Percentiles rank a stretch among this genome's conserved stretches.
Evolutionary conservation across 2,113 vertebrate species (phyloP).

Genomic region (Xenopus borealis): DNA sequence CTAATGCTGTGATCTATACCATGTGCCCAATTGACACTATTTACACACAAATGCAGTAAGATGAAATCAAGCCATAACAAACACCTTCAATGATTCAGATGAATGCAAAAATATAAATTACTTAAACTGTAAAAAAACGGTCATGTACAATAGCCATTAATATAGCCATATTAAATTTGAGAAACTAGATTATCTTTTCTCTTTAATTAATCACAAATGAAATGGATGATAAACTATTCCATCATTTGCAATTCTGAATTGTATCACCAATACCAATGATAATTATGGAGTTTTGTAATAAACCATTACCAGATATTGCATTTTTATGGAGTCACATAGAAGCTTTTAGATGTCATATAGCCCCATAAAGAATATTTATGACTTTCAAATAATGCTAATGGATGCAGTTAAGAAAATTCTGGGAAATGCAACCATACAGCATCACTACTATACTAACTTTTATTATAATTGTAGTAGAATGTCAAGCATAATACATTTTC

Average conservation of each 20-base stretch:
- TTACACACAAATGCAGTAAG: too few relatives aligned
- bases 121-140: too few relatives aligned
- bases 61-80: too few relatives aligned
- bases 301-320: constrained; percentile 43
- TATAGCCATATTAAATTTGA: constrained; percentile 9
- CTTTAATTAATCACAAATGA: constrained; percentile 36
- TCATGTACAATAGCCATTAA: neutral
- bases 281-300: constrained; percentile 39
- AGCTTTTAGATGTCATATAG: constrained; percentile 34
- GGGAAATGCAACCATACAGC: constrained; percentile 23
- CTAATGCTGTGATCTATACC: too few relatives aligned
- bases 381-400: constrained; percentile 40
- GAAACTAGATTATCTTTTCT: constrained; percentile 12
- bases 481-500: constrained; percentile 33
- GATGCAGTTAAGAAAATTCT: constrained; percentile 27
- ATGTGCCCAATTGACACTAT: too few relatives aligned
- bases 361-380: constrained; percentile 39
- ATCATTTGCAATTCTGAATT: constrained; percentile 36
- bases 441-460: constrained; percentile 11
- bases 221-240: constrained; percentile 41
- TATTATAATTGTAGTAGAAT: constrained; percentile 35
- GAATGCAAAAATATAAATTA: too few relatives aligned
- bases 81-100: too few relatives aligned
- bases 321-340: constrained; percentile 44
- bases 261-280: constrained; percentile 33